Base-by-base conservation (phyloP, 2,888 invertebrate genomes). In the Eupithecia subfuscata region DNA sequence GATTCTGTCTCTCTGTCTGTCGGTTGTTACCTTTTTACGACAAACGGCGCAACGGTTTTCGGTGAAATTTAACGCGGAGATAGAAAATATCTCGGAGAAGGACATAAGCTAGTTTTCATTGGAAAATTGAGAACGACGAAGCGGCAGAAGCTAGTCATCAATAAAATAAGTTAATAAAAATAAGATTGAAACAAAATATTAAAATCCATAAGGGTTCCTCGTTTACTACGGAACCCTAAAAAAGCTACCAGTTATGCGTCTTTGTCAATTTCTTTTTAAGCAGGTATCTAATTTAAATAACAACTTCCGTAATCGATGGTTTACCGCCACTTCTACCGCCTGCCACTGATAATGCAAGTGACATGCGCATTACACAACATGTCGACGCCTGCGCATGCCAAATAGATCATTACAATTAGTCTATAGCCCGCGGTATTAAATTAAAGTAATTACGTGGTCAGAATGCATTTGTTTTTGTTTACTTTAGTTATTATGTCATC, bases 401-500 rank as follows among this genome's bases (percentile, higher is more conserved):
- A 74, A 45, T 71, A 45, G 56, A 69, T 73, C 70, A 71, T 71
- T 76, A 71, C 60, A 56, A 72, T 75, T 69, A 67, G 68, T 64
- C 63, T 68, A 48, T 65, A 8, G 69, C 73, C 52, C 22, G 69
- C n/a, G 69, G 75, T n/a, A 60, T 45, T 25, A n/a, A 71, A 76
- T 74, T 76, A 67, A 68, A 67, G 70, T 67, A 60, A 73, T 70
- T 76, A n/a, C 75, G 70, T 73, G 70, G 48, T n/a, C 25, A 22
- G 73, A 73, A 34, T 67, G 56, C 11, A 30, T 72, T n/a, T 60
- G 25, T 22, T 30, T 65, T 67, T 74, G 37, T 74, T 67, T 67
- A 48, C 68, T 60, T 52, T 52, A 45, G 52, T 37, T 30, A 14
- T 68, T 74, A 11, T 69, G 69, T 60, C 68, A 56, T 74, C 52